Evolutionary conservation across 2,113 vertebrate species (phyloP).

Genomic region (Sclerurus mexicanus): DNA sequence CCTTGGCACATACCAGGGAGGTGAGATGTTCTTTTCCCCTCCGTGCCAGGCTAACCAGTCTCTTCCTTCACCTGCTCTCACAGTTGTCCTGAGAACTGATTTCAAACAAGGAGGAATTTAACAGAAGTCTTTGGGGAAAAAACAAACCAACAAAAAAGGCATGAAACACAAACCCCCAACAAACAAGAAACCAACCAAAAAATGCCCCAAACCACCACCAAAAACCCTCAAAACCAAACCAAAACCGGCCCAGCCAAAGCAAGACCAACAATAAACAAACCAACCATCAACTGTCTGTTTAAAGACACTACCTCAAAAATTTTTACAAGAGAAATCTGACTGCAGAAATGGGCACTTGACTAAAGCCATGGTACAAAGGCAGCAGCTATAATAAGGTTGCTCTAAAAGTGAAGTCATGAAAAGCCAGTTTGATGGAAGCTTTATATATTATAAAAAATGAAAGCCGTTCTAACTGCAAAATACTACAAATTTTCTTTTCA

Average conservation of each 20-base stretch:
- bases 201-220: neutral
- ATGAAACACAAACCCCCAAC: neutral
- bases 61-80: neutral
- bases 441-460: neutral
- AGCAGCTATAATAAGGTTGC: neutral
- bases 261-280: neutral
- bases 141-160: neutral
- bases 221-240: neutral
- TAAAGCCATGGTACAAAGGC: neutral
- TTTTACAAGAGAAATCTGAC: neutral
- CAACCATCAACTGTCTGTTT: accelerated
- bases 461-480: neutral
- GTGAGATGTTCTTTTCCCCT: neutral
- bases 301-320: neutral
- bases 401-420: neutral
- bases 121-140: neutral
- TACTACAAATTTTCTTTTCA: neutral
- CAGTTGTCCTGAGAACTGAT: neutral
- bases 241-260: neutral
- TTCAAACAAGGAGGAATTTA: neutral
- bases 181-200: neutral
- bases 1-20: neutral
- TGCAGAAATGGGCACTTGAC: neutral
- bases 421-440: neutral
- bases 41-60: neutral